These are phyloP conservation scores for Pseudococcus viburni DNA, from an alignment of 2,888 invertebrate genomes.

Conservation along the genomic window DNA sequence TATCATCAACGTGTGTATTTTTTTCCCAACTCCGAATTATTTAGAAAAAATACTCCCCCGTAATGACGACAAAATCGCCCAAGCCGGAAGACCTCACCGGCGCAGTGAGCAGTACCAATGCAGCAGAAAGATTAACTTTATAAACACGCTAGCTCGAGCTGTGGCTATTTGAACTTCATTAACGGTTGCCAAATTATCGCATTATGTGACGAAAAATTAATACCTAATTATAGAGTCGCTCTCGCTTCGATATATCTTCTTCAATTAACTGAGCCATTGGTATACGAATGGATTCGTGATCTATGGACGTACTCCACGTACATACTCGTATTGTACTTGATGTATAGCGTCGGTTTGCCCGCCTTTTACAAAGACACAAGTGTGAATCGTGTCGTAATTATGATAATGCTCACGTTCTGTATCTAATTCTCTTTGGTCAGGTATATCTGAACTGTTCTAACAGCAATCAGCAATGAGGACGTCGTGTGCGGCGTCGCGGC, in stretches of 20 bases:
- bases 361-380: conserved; percentile 12
- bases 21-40: background rate
- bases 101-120: too few species aligned
- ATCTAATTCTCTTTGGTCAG: conserved; percentile 25
- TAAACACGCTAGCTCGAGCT: background rate
- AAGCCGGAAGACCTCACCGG: conserved; percentile 12
- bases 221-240: conserved; percentile 42
- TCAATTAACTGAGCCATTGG: conserved; percentile 17
- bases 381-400: conserved; percentile 19
- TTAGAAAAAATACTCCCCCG: background rate
- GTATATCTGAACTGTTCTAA: conserved; percentile 8
- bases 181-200: conserved; percentile 40
- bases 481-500: conserved; percentile 11
- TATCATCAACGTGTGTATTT: background rate
- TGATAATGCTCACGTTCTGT: conserved; percentile 8
- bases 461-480: background rate
- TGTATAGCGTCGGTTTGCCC: background rate
- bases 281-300: background rate
- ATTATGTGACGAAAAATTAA: conserved; percentile 47
- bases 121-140: background rate
- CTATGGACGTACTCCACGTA: too few species aligned
- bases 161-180: conserved; percentile 21
- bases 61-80: conserved; percentile 19
- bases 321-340: background rate
- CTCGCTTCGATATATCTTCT: background rate